Evolutionary conservation across 2,113 vertebrate genomes (phyloP), one percentile per base, ranked within the genome.

Genomic region (Odocoileus virginianus): DNA sequence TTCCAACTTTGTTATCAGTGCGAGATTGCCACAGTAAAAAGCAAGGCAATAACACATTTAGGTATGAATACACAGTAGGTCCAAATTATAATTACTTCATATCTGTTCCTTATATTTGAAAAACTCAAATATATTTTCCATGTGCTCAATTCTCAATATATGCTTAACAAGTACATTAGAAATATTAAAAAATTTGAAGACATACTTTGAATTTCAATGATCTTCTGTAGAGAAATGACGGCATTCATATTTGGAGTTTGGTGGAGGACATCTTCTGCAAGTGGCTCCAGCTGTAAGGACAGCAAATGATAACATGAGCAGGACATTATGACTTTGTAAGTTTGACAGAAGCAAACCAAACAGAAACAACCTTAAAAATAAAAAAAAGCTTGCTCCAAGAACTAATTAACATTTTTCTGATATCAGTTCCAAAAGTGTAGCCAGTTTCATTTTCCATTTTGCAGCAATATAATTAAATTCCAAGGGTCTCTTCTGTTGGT

Each of bases 201-300:
- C 99, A 97, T 99, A 99, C 99, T 99, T 98, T 99, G 99, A 98
- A 99, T 99, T 98, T 99, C 98, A 98, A 98, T 98, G 97, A 98
- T 98, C 98, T 98, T 99, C 98, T 99, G 99, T 98, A 99, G 99
- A 97, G 99, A 99, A 96, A 98, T 95, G 96, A 99, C 98, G 57
- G 99, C 99, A 96, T 99, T 99, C 97, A 50, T 97, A 86, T 99
- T 99, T 74, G 98, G 99, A 43, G 98, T 98, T 98, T 99, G 98
- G 89, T 99, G 98, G 91, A 98, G 98, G 97, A 98, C 89, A 87
- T 99, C 99, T 98, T 99, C 98, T 0, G 99, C 98, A 94, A 99
- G 98, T 27, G 98, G 98, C 52, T 99, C 99, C 98, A 99, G 98
- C 99, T 99, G 98, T 97, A 99, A 98, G 97, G 98, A 98, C 1